Conservation (phyloP, 2,888 invertebrate genomes). For the Clunio marinus region DNA sequence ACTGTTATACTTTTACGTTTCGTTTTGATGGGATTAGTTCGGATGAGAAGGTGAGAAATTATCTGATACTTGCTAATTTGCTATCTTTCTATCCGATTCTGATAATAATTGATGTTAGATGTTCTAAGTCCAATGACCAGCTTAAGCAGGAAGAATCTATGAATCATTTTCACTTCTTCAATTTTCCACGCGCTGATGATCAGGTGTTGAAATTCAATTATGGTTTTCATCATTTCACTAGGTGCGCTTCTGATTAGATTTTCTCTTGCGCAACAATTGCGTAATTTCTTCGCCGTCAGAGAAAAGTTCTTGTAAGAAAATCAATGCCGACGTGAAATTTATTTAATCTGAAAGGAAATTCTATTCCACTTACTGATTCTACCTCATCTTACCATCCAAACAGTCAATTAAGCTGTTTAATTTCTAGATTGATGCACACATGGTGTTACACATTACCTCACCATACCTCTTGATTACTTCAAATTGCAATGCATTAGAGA, state of each 20-base stretch:
- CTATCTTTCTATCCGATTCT: no score
- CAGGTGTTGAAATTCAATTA: constrained; percentile 2
- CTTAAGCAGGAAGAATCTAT: neutral
- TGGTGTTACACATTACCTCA: constrained; percentile 19
- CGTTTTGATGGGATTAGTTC: neutral
- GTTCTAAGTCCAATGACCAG: neutral
- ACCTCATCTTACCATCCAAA: neutral
- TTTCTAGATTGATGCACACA: constrained; percentile 31
- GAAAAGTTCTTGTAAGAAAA: neutral
- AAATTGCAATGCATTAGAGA: constrained; percentile 36
- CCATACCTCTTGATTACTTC: constrained; percentile 16
- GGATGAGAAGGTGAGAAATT: constrained; percentile 19
- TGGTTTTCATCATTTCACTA: neutral
- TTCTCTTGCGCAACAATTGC: no score
- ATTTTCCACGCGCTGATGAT: constrained; percentile 2
- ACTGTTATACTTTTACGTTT: constrained; percentile 25
- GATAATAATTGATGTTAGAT: neutral
- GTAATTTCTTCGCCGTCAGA: neutral
- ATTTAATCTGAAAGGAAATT: neutral
- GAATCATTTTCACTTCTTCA: neutral
- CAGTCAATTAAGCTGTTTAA: constrained; percentile 37
- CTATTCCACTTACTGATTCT: neutral
- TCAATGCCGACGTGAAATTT: neutral
- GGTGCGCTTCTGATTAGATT: neutral
- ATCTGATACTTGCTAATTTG: constrained; percentile 22